Percentiles rank a stretch among this genome's conserved stretches.
Conservation (phyloP, 2,113 vertebrate genomes). For the Carettochelys insculpta region DNA sequence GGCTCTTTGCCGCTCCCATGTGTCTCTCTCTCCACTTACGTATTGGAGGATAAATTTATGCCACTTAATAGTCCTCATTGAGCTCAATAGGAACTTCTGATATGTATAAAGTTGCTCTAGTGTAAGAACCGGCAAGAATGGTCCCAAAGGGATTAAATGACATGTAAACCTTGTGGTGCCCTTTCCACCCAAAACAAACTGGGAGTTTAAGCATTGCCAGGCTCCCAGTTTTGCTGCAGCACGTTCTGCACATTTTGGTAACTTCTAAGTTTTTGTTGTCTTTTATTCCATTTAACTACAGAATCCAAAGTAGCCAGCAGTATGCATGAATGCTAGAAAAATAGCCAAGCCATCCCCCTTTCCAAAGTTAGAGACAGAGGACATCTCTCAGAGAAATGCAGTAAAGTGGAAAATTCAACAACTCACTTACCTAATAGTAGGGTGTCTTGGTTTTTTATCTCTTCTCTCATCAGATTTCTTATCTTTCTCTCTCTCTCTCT, state of each 20-base stretch:
- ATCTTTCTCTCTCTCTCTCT: constrained; percentile 24
- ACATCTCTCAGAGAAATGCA: not conserved
- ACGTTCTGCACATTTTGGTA: not conserved
- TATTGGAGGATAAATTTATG: not conserved
- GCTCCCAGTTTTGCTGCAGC: not conserved
- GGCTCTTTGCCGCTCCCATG: not conserved
- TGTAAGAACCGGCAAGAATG: not conserved
- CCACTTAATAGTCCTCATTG: not conserved
- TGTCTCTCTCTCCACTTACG: not conserved
- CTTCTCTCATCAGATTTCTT: not conserved
- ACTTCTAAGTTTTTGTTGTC: not conserved
- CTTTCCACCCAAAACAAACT: not conserved
- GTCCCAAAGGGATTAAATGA: fast-evolving
- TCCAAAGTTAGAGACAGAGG: constrained; percentile 37
- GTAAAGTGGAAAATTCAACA: constrained; percentile 39
- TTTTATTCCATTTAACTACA: constrained; percentile 6
- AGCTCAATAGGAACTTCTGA: not conserved
- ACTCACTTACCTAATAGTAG: constrained; percentile 34
- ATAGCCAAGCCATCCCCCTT: constrained; percentile 26
- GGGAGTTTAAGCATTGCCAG: not conserved
- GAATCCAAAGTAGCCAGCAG: constrained; percentile 10
- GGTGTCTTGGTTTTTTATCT: not conserved
- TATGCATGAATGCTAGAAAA: constrained; percentile 43
- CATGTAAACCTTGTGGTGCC: not conserved
- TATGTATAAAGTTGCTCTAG: not conserved